Base-by-base conservation (phyloP, 2,888 invertebrate genomes). In the Trissolcus japonicus region DNA sequence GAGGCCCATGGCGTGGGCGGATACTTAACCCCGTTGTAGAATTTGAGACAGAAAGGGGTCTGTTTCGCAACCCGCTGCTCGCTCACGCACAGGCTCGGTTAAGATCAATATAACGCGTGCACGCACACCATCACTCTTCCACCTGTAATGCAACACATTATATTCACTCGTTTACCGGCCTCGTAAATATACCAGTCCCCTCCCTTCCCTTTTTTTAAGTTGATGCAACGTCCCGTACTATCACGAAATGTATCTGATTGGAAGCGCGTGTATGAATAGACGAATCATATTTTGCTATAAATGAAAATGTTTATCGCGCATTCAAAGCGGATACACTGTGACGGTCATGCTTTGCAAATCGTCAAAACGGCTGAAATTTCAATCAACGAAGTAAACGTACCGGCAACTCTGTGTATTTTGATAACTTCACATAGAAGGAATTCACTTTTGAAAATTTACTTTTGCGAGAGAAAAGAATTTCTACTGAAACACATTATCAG, bases 81-180 rank as follows among this genome's bases (percentile, higher is more conserved):
- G 80, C 83, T 84, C 85, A 83, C 83, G 73, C 79, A 81, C 75
- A 77, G 75, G 79, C 76, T 68, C 78, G 80, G 79, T 82, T 80
- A 83, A 85, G 84, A 86, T 86, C 85, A 81, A 85, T 86, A 85
- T 81, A 82, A 79, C 81, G 82, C 84, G 83, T 83, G 83, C 84
- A 86, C 83, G 84, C 85, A 83, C 83, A 82, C 80, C 81, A 81
- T 81, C 40, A 29, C 50, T 60, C 50, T 63, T 43, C 57, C 6
- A 59, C 56, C 62, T 62, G 51, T 53, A 59, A 69, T 61, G 46
- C 9, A 40, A 40, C 40, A 35, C 48, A 61, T 54, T 60, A 62
- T 60, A 54, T 56, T 67, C 60, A 43, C 60, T 53, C 62, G 76
- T 60, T 72, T 55, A n/a, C 59, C 40, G 43, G 16, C n/a, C 29